Conservation (phyloP, 2,888 invertebrate species). For the Noctua janthina region DNA sequence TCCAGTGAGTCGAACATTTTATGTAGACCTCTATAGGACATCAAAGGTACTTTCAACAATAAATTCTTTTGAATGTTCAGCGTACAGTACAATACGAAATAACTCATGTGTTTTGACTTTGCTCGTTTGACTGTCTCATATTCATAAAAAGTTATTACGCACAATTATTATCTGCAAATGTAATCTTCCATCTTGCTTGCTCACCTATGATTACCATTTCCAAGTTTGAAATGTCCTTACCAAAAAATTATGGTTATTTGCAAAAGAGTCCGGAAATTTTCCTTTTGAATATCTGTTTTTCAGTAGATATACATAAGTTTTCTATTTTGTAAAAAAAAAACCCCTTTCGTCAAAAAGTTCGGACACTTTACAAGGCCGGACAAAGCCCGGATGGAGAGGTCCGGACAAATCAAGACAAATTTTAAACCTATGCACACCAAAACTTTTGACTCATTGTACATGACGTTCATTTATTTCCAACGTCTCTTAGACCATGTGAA, state of each 20-base stretch:
- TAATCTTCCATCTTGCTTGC: background rate
- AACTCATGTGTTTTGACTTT: background rate
- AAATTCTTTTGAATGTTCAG: background rate
- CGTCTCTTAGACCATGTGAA: background rate
- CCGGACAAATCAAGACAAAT: background rate
- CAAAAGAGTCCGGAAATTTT: background rate
- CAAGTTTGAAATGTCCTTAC: background rate
- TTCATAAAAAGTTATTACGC: background rate
- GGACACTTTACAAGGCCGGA: background rate
- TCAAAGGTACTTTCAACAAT: background rate
- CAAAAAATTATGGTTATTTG: background rate
- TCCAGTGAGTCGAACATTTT: background rate
- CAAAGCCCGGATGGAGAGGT: background rate
- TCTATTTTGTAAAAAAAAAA: background rate
- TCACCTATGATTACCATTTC: background rate
- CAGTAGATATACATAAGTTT: background rate
- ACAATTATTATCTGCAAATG: background rate
- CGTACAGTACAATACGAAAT: background rate
- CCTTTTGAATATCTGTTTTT: background rate
- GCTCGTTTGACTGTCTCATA: background rate
- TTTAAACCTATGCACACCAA: background rate
- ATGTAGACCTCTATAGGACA: background rate
- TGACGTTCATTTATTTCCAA: conserved; percentile 3
- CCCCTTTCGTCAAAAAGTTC: background rate
- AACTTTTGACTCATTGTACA: background rate